Percentiles rank a stretch among this genome's conserved stretches.
Conservation (phyloP, 2,888 invertebrate species). For the Chamaedrilus cognettii region DNA sequence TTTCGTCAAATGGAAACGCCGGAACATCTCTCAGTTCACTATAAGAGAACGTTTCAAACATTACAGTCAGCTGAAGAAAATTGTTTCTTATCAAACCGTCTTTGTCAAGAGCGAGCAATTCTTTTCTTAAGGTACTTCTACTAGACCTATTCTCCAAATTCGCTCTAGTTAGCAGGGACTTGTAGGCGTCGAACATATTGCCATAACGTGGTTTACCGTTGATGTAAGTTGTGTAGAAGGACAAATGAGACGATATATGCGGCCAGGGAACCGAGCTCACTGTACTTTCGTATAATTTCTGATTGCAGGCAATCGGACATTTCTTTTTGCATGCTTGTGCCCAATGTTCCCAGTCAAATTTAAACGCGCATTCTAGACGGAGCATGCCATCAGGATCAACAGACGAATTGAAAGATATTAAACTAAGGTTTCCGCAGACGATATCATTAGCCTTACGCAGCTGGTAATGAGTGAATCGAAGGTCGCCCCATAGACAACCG, state of each 20-base stretch:
- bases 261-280: constrained; percentile 5
- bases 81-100: neutral
- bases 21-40: too few relatives aligned
- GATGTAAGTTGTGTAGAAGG: neutral
- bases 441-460: neutral
- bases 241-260: neutral
- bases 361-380: neutral
- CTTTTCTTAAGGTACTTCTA: neutral
- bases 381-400: neutral
- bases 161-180: neutral
- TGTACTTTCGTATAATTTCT: neutral
- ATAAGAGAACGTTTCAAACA: too few relatives aligned
- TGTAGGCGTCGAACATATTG: neutral
- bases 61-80: neutral
- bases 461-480: constrained; percentile 5
- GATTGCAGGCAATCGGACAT: neutral
- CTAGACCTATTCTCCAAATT: neutral
- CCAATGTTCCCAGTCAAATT: too few relatives aligned
- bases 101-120: neutral
- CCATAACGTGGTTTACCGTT: neutral
- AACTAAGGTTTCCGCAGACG: constrained; percentile 7
- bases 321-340: neutral
- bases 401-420: neutral
- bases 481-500: neutral
- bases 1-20: too few relatives aligned